phyloP scores from a whole-genome alignment of 2,113 vertebrate species.

The Xenopus laevis region DNA sequence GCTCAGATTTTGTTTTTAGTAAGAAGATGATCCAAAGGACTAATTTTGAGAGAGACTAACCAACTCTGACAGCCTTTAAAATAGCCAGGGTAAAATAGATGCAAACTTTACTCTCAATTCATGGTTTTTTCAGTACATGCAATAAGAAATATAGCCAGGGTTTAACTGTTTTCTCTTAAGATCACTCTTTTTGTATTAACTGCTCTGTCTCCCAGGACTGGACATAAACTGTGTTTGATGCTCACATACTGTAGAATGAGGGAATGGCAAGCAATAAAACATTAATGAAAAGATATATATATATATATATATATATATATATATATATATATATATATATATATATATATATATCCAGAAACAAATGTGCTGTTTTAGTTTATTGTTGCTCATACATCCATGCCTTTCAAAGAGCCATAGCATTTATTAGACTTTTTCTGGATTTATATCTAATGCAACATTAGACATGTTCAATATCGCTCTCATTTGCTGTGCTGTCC shows the following conservation, averaged over 20 bases:
- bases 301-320: no score
- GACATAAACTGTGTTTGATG: constrained; percentile 65
- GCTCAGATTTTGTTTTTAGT: constrained; percentile 86
- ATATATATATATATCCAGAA: no score
- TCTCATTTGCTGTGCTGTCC: no score
- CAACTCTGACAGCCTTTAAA: constrained; percentile 90
- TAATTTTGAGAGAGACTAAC: constrained; percentile 92
- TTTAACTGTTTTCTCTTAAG: constrained; percentile 64
- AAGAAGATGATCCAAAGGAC: constrained; percentile 89
- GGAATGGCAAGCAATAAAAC: no score
- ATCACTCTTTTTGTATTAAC: constrained; percentile 64
- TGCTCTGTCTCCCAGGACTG: constrained; percentile 55
- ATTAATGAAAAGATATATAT: no score
- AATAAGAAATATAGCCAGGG: constrained; percentile 65
- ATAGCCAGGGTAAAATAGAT: constrained; percentile 69
- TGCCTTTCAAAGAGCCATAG: no score
- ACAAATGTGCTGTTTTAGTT: no score
- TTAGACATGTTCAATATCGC: no score
- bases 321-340: no score
- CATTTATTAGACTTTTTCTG: no score
- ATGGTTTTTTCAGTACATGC: constrained; percentile 59
- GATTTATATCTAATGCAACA: no score
- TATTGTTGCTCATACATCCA: no score
- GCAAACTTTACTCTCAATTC: constrained; percentile 67
- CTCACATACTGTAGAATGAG: constrained; percentile 32